Percentiles rank a stretch among this genome's conserved stretches.
These are phyloP conservation scores for Campoplex nolae DNA, from an alignment of 2,888 invertebrate species.

Conservation along the genomic window DNA sequence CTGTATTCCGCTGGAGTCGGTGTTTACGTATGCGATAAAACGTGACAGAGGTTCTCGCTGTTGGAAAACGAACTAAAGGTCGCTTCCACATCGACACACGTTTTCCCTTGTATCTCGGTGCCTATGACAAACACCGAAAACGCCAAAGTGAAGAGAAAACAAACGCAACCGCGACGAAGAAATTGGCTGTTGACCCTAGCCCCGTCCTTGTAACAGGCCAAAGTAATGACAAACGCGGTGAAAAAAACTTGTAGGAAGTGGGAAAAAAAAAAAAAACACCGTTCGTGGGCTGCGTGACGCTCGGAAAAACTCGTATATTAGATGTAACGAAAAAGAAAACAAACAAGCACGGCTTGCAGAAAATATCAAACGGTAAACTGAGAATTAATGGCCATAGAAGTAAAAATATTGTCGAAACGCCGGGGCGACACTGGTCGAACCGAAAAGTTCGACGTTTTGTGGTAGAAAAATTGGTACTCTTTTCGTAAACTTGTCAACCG, in stretches of 20 bases:
- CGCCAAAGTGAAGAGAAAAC: slow-evolving; percentile 9
- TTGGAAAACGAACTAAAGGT: neutral
- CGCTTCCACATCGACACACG: slow-evolving; percentile 4
- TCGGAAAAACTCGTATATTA: slow-evolving; percentile 8
- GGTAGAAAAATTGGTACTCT: neutral
- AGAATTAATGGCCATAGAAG: slow-evolving; percentile 16
- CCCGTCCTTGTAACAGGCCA: neutral
- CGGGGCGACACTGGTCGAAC: neutral
- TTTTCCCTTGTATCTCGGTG: slow-evolving; percentile 11
- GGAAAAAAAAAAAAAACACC: neutral
- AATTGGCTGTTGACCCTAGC: slow-evolving; percentile 18
- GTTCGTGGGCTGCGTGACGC: neutral
- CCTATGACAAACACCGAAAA: slow-evolving; percentile 4
- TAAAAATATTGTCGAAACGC: slow-evolving; percentile 15
- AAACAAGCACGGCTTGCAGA: neutral
- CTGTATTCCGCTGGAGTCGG: neutral
- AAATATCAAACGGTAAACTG: neutral
- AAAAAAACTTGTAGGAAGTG: slow-evolving; percentile 4
- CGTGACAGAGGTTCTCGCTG: neutral
- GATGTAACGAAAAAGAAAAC: neutral
- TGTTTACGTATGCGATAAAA: slow-evolving; percentile 20
- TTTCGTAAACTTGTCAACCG: neutral
- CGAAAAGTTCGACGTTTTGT: neutral
- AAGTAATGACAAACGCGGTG: slow-evolving; percentile 16
- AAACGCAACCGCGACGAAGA: slow-evolving; percentile 1